Evolutionary conservation across 2,888 invertebrate species (phyloP).

Genomic region (Acanthococcus lagerstroemiae): DNA sequence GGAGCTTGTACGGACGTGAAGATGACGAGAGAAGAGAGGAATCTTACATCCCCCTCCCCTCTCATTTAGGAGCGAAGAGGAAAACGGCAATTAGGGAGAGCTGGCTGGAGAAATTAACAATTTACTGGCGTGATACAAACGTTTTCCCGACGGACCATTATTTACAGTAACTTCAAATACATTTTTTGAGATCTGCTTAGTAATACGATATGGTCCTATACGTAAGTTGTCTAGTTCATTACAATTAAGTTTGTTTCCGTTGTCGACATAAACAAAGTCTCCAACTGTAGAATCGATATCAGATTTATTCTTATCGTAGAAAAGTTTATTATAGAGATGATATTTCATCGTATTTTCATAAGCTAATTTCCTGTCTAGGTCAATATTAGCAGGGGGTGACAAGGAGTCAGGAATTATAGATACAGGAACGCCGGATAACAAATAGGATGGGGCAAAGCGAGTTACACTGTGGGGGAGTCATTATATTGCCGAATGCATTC

Average conservation of each 20-base stretch:
- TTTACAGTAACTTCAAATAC: neutral
- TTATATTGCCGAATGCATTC: neutral
- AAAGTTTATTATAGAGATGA: neutral
- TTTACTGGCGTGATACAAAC: neutral
- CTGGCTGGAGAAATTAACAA: neutral
- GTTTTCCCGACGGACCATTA: too few species aligned
- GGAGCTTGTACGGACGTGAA: neutral
- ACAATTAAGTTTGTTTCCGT: neutral
- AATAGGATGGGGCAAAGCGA: neutral
- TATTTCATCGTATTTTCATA: neutral
- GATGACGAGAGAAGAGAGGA: constrained; percentile 3
- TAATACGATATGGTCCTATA: neutral
- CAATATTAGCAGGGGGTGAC: neutral
- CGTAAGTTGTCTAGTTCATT: neutral
- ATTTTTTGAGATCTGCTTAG: neutral
- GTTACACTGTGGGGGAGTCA: neutral
- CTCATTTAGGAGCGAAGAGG: neutral
- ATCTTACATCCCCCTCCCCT: constrained; percentile 5
- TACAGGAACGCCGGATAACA: neutral
- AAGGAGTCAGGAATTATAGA: neutral
- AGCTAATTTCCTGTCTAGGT: neutral
- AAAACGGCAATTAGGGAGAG: neutral
- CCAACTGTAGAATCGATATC: neutral
- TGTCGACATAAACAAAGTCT: neutral
- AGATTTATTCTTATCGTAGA: neutral